These are phyloP conservation scores for Odontothrips loti DNA, from an alignment of 2,888 invertebrate species.

Conservation along the genomic window DNA sequence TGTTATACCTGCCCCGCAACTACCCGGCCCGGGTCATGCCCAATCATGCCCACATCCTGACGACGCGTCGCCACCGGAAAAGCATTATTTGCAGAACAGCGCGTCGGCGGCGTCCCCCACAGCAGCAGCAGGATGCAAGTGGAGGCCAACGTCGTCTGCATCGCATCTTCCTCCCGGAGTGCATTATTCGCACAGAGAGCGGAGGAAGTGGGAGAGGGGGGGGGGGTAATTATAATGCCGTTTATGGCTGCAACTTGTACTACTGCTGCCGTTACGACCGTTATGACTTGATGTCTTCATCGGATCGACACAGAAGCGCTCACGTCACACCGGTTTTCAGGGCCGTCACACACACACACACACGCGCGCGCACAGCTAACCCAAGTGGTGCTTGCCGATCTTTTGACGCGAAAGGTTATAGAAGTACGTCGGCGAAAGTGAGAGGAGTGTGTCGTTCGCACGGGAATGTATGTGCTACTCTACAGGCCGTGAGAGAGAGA, in stretches of 20 bases:
- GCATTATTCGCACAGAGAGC: not conserved
- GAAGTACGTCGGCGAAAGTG: too few species aligned
- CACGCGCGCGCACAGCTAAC: too few species aligned
- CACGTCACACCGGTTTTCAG: too few species aligned
- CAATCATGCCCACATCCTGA: conserved; percentile 18
- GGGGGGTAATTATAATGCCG: not conserved
- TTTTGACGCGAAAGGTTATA: too few species aligned
- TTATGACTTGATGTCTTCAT: conserved; percentile 13
- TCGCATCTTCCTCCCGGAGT: not conserved
- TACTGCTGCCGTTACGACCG: not conserved
- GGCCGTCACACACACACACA: too few species aligned
- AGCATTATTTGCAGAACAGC: not conserved
- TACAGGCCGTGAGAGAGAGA: too few species aligned
- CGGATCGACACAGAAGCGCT: not conserved
- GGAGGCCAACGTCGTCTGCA: too few species aligned
- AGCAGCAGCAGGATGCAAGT: not conserved
- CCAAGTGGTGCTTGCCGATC: too few species aligned
- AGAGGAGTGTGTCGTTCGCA: too few species aligned
- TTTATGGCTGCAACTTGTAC: not conserved
- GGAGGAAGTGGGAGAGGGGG: not conserved
- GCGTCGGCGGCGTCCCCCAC: not conserved
- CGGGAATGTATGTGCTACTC: too few species aligned
- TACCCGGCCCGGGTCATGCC: not conserved
- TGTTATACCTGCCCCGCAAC: too few species aligned
- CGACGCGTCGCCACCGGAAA: conserved; percentile 9